Evolutionary conservation across 2,113 vertebrate genomes (phyloP).

Genomic region (Australoheros scitulus): DNA sequence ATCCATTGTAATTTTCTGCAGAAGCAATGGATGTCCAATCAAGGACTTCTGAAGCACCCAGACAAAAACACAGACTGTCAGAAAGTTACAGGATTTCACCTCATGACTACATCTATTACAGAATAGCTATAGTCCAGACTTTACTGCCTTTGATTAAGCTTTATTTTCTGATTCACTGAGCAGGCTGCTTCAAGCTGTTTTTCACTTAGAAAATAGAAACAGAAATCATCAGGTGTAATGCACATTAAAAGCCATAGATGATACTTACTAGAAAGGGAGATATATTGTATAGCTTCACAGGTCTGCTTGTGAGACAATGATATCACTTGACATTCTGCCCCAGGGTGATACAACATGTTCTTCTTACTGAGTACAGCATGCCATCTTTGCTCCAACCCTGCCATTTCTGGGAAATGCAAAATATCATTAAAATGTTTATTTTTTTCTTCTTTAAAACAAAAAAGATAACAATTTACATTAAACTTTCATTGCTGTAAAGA

Average conservation of each 20-base stretch:
- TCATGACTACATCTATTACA: not conserved
- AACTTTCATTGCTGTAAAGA: no score
- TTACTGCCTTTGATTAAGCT: not conserved
- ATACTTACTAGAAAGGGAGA: not conserved
- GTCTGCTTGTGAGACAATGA: not conserved
- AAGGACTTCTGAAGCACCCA: not conserved
- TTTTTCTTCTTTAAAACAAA: not conserved
- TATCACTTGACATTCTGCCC: not conserved
- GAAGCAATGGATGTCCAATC: not conserved
- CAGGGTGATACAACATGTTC: not conserved
- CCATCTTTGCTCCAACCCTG: not conserved
- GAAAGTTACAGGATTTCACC: not conserved
- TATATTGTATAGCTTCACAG: not conserved
- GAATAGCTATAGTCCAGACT: not conserved
- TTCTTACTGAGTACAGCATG: not conserved
- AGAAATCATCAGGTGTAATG: not conserved
- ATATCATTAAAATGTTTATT: not conserved
- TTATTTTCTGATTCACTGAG: not conserved
- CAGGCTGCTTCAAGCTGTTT: not conserved
- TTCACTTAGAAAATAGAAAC: not conserved
- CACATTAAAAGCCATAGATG: not conserved
- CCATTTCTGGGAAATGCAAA: not conserved
- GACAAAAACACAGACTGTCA: not conserved
- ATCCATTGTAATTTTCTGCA: not conserved
- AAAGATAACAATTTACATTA: no score